Evolutionary conservation across 2,113 vertebrate species (phyloP), one percentile per base, ranked within the genome.

Genomic region (Gopherus flavomarginatus): DNA sequence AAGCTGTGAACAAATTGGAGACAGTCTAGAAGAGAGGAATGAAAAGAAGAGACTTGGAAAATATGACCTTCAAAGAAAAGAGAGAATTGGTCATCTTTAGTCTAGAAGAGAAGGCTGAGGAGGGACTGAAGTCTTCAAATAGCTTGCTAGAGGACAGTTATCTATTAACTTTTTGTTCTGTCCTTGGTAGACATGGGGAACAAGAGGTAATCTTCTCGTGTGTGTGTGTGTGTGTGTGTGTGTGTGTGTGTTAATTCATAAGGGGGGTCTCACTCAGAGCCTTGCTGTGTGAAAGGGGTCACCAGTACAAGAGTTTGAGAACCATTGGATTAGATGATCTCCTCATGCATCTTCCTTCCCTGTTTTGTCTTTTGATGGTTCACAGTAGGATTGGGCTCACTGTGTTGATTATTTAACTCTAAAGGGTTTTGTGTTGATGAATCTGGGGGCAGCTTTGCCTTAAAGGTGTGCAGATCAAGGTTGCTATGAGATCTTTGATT

Each of bases 321-420:
- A 54, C 19, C 53, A 54, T 21, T n/a, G 35, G 65, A 38, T 19
- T 72, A 38, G 65, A 38, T 16, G 31, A 65, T n/a, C 65, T 22
- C 19, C 19, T 72, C 19, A 38, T 38, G 65, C n/a, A 38, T 38
- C 65, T 72, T 72, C n/a, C 35, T 11, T 8, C n/a, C 65, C 65
- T 22, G 35, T 38, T n/a, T n/a, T 69, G 31, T n/a, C 62, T 69
- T n/a, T 72, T 72, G 38, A 72, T 38, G 81, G 26, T 31, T 88
- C 50, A 57, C 92, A 75, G 92, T 81, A 91, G 65, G 96, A 92
- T 95, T 95, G 69, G 85, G 94, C 77, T 84, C 75, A 77, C 88
- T 93, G 65, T 22, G 17, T 96, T 92, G 90, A 81, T 90, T 93
- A 53, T 94, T 93, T 81, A 85, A 88, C 85, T 94, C 75, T 81